Evolutionary conservation across 2,797 vertebrate genomes (phyloP).

Genomic region (Pseudochirops corinnae): DNA sequence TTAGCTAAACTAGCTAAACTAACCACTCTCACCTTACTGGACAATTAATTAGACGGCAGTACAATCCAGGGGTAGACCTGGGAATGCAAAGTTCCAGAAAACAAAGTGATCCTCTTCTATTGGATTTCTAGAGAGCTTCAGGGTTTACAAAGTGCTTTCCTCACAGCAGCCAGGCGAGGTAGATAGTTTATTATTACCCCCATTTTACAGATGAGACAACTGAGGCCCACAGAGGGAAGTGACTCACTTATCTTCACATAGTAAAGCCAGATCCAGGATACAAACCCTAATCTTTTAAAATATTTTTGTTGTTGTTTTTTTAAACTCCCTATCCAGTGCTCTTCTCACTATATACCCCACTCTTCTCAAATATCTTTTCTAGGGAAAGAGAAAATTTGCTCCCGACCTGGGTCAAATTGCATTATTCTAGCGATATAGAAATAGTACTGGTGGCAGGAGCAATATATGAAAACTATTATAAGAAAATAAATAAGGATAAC

Average conservation of each 20-base stretch:
- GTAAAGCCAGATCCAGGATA: neutral
- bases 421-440: neutral
- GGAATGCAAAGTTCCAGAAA: neutral
- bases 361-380: neutral
- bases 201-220: neutral
- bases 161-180: neutral
- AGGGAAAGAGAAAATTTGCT: neutral
- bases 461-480: neutral
- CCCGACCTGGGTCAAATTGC: neutral
- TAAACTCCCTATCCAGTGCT: neutral
- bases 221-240: neutral
- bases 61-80: neutral
- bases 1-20: neutral
- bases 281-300: neutral
- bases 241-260: neutral
- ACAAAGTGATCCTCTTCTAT: neutral
- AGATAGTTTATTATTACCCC: neutral
- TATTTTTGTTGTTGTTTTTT: neutral
- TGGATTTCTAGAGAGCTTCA: neutral
- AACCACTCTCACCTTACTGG: neutral
- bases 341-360: neutral
- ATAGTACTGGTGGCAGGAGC: neutral
- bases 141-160: neutral
- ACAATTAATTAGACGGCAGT: neutral
- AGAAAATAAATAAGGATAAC: neutral